These are phyloP conservation scores for Brachionus sp. DNA, from an alignment of 1,140 invertebrate species.

Conservation along the genomic window DNA sequence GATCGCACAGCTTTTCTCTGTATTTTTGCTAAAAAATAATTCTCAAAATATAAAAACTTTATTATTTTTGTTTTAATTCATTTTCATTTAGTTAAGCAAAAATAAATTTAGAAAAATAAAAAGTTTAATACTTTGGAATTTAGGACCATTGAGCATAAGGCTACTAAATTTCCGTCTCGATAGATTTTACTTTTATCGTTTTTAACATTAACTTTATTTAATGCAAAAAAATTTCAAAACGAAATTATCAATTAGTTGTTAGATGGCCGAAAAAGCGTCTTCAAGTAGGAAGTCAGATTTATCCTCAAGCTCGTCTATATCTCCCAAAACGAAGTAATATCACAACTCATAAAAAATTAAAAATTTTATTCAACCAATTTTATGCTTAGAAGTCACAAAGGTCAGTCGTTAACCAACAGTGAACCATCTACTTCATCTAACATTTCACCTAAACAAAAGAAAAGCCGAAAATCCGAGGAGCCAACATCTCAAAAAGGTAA, in stretches of 20 bases:
- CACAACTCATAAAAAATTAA: not conserved
- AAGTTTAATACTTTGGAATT: not conserved
- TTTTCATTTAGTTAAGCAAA: not conserved
- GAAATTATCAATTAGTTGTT: not conserved
- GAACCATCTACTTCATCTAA: constrained; percentile 11
- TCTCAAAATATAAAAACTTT: not conserved
- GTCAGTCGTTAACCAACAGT: not conserved
- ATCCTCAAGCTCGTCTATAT: not conserved
- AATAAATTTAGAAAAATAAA: not conserved
- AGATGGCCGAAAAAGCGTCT: constrained; percentile 24
- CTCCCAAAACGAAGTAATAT: not conserved
- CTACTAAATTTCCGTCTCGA: not conserved
- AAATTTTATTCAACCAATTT: not conserved
- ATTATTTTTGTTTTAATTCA: constrained; percentile 7
- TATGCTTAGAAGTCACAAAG: not conserved
- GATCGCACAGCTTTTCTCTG: not conserved
- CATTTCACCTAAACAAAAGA: constrained; percentile 4
- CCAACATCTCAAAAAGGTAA: not conserved
- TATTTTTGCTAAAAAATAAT: not conserved
- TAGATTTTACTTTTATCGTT: not conserved
- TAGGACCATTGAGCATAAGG: not conserved
- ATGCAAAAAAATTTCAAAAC: not conserved
- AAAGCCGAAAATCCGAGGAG: not conserved
- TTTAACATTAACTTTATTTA: not conserved
- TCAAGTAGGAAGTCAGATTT: not conserved